phyloP scores from a whole-genome alignment of 2,888 invertebrate genomes.

The Melanchra persicariae region DNA sequence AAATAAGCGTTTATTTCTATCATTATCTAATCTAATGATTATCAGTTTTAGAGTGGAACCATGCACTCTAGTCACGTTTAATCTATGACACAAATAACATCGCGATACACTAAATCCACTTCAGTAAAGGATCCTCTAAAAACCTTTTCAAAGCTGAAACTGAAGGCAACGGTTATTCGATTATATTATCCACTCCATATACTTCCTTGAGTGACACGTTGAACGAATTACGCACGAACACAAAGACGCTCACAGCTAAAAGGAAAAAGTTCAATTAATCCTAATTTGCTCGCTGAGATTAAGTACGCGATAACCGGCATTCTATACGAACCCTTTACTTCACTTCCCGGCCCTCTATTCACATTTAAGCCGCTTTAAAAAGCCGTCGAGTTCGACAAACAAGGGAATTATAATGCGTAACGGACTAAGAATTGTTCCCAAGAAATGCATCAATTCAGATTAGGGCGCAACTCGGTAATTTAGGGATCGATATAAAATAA shows the following conservation, averaged over 20 bases:
- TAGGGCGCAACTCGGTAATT: conserved; percentile 68
- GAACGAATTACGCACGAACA: conserved; percentile 84
- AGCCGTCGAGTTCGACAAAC: conserved; percentile 86
- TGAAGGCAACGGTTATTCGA: conserved; percentile 52
- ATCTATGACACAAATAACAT: conserved; percentile 62
- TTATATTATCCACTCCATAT: conserved; percentile 76
- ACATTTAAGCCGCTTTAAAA: conserved; percentile 88
- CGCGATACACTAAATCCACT: conserved; percentile 34
- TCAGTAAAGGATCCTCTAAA: conserved; percentile 36
- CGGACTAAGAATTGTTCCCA: conserved; percentile 83
- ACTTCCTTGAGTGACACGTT: conserved; percentile 80
- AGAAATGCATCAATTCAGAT: conserved; percentile 79
- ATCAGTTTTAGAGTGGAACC: conserved; percentile 65
- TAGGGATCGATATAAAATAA: conserved; percentile 67
- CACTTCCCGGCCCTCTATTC: conserved; percentile 83
- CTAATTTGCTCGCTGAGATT: conserved; percentile 89
- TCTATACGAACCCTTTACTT: conserved; percentile 88
- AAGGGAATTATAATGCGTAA: conserved; percentile 88
- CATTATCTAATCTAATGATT: conserved; percentile 77
- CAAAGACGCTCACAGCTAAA: conserved; percentile 84
- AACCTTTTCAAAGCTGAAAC: conserved; percentile 42
- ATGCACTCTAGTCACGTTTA: conserved; percentile 55
- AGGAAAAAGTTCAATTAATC: conserved; percentile 90
- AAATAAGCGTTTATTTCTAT: conserved; percentile 61
- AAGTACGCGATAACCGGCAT: conserved; percentile 87